Conservation (phyloP, 2,888 invertebrate species). For the Pheosia gnoma region DNA sequence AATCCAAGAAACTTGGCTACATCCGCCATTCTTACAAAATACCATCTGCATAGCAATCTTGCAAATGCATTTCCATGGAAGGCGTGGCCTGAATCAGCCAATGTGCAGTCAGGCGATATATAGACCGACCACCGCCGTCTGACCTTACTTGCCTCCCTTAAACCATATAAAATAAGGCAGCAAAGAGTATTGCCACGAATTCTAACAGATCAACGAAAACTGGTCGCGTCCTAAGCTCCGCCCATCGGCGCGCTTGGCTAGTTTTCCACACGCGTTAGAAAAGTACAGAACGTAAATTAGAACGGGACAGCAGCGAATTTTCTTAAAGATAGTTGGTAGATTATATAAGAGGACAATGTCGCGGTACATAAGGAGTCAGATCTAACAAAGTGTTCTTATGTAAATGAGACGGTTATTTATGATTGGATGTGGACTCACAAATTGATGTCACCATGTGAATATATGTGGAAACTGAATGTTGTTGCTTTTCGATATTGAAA, state of each 20-base stretch:
- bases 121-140: slow-evolving; percentile 61
- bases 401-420: slow-evolving; percentile 79
- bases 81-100: slow-evolving; percentile 81
- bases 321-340: slow-evolving; percentile 80
- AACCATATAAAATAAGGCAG: slow-evolving; percentile 42
- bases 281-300: slow-evolving; percentile 66
- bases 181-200: slow-evolving; percentile 53
- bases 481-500: slow-evolving; percentile 11
- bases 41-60: slow-evolving; percentile 81
- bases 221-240: slow-evolving; percentile 64
- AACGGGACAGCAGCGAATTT: slow-evolving; percentile 62
- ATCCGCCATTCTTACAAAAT: slow-evolving; percentile 60
- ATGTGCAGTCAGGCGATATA: slow-evolving; percentile 83
- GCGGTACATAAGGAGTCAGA: slow-evolving; percentile 67
- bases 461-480: slow-evolving; percentile 66
- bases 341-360: slow-evolving; percentile 73
- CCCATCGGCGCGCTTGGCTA: slow-evolving; percentile 76
- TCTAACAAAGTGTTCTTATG: slow-evolving; percentile 75
- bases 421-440: slow-evolving; percentile 57
- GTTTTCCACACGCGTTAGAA: slow-evolving; percentile 62
- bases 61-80: slow-evolving; percentile 79
- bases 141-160: slow-evolving; percentile 51
- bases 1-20: slow-evolving; percentile 59
- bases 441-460: slow-evolving; percentile 66
- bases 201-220: slow-evolving; percentile 57